These are phyloP conservation scores for Crypturellus undulatus DNA, from an alignment of 2,113 vertebrate genomes.

Conservation along the genomic window DNA sequence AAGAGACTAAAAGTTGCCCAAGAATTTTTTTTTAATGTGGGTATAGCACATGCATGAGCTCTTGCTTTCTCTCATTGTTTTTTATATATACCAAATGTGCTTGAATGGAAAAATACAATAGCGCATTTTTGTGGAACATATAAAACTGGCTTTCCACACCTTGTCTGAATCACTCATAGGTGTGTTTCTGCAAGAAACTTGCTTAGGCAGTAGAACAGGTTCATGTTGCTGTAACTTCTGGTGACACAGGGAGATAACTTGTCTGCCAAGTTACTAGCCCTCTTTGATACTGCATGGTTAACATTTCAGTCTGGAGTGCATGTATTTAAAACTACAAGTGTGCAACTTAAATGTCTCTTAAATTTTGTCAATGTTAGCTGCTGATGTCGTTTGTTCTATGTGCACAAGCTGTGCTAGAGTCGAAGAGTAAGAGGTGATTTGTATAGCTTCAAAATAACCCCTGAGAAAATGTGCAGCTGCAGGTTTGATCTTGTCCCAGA, in stretches of 20 bases:
- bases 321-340: not conserved
- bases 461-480: slow-evolving; percentile 68
- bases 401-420: not conserved
- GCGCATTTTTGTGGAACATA: slow-evolving; percentile 49
- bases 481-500: slow-evolving; percentile 87
- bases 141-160: slow-evolving; percentile 59
- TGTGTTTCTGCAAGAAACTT: slow-evolving; percentile 55
- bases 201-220: slow-evolving; percentile 73
- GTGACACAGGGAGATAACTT: slow-evolving; percentile 39
- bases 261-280: not conserved
- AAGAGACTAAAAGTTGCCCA: not conserved
- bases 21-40: not conserved
- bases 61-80: not conserved
- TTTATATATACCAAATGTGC: not conserved
- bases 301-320: not conserved
- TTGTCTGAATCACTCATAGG: slow-evolving; percentile 62
- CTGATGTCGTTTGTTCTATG: not conserved
- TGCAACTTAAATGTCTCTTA: not conserved
- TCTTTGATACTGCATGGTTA: slow-evolving; percentile 6
- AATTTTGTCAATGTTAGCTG: not conserved
- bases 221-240: slow-evolving; percentile 67
- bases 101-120: slow-evolving; percentile 71
- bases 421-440: not conserved
- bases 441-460: slow-evolving; percentile 38
- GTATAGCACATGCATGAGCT: not conserved